Evolutionary conservation across 2,797 vertebrate genomes (phyloP).

Genomic region (Petrocephalus sullivani): DNA sequence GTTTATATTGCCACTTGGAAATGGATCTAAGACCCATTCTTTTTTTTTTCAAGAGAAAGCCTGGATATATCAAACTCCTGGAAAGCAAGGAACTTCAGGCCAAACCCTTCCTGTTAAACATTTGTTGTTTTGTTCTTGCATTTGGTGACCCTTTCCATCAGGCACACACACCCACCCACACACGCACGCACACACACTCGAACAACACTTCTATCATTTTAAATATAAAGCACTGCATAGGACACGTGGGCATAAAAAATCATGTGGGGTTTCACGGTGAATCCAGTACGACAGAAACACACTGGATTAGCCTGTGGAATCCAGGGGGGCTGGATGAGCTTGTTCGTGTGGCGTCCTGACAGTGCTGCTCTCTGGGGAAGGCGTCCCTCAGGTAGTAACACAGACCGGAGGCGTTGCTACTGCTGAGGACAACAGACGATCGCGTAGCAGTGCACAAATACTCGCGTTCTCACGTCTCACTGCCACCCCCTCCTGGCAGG

Average conservation of each 20-base stretch:
- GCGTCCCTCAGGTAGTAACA: slow-evolving; percentile 11
- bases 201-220: neutral
- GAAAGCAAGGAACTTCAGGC: neutral
- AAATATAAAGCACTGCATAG: neutral
- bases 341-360: slow-evolving; percentile 18
- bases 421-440: neutral
- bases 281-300: neutral
- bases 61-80: neutral
- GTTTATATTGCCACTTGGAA: neutral
- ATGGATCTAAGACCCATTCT: neutral
- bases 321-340: slow-evolving; percentile 29
- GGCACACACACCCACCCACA: neutral
- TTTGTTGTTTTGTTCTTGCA: neutral
- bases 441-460: neutral
- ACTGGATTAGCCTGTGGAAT: neutral
- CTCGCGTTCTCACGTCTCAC: neutral
- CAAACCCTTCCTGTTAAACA: neutral
- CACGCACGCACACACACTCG: neutral
- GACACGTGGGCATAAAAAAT: neutral
- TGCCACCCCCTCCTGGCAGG: neutral
- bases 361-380: slow-evolving; percentile 23
- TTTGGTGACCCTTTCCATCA: neutral
- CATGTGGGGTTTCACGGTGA: neutral
- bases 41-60: neutral
- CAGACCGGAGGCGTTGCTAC: neutral